Conservation (phyloP, 1,140 invertebrate genomes). For the Drosophila neocordata region DNA sequence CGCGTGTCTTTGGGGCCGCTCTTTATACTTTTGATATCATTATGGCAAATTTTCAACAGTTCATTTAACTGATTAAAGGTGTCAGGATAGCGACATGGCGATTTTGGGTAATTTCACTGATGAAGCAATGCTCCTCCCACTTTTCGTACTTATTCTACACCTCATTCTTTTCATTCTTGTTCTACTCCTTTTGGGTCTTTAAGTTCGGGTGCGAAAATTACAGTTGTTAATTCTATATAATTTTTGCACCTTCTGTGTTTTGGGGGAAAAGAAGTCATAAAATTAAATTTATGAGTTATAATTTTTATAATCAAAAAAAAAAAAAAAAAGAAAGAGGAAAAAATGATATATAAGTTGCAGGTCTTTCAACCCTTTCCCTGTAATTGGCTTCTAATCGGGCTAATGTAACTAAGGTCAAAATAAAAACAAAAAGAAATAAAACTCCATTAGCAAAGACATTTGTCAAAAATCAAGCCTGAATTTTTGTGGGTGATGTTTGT, state of each 20-base stretch:
- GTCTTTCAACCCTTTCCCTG: constrained; percentile 38
- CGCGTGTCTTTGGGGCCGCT: constrained; percentile 30
- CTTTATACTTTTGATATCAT: constrained; percentile 26
- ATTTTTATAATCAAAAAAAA: constrained; percentile 71
- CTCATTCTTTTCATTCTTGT: background rate
- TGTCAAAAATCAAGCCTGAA: constrained; percentile 44
- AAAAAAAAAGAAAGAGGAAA: constrained; percentile 16
- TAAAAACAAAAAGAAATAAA: constrained; percentile 29
- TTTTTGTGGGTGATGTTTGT: constrained; percentile 69
- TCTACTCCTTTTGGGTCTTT: constrained; percentile 33
- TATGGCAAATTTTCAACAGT: constrained; percentile 78
- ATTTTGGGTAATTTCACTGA: constrained; percentile 55
- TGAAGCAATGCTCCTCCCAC: constrained; percentile 50
- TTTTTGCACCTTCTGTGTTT: constrained; percentile 64
- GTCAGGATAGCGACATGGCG: constrained; percentile 34
- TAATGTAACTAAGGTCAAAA: constrained; percentile 34
- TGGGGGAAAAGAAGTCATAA: constrained; percentile 70
- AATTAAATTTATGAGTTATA: constrained; percentile 77
- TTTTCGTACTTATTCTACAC: constrained; percentile 9
- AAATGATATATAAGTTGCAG: constrained; percentile 20
- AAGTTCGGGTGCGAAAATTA: constrained; percentile 67
- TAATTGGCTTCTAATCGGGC: constrained; percentile 75
- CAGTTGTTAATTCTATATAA: constrained; percentile 41
- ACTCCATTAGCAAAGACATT: constrained; percentile 68
- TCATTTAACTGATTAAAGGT: constrained; percentile 78